These are phyloP conservation scores for Agrilus cyanescens DNA, from an alignment of 2,888 invertebrate species.

Conservation along the genomic window DNA sequence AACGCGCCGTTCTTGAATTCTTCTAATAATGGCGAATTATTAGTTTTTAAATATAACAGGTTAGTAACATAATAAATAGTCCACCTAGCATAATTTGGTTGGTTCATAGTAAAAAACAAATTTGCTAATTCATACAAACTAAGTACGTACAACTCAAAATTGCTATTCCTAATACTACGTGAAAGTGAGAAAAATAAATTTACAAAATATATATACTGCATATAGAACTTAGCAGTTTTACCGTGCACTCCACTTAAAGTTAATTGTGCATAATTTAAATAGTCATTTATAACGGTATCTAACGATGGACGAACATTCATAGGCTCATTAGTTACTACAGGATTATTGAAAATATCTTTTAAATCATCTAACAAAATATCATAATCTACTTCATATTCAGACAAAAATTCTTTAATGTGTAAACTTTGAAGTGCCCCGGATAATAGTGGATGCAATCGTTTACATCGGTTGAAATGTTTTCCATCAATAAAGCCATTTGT, in stretches of 20 bases:
- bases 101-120: constrained; percentile 19
- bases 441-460: too few relatives aligned
- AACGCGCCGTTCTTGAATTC: constrained; percentile 15
- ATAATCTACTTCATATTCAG: too few relatives aligned
- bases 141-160: constrained; percentile 20
- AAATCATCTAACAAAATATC: too few relatives aligned
- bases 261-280: constrained; percentile 1
- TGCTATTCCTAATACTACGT: constrained; percentile 15
- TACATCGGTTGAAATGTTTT: too few relatives aligned
- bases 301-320: too few relatives aligned
- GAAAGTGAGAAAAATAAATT: constrained; percentile 12
- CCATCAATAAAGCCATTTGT: too few relatives aligned
- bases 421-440: too few relatives aligned
- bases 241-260: constrained; percentile 12
- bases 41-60: constrained; percentile 15
- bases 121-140: constrained; percentile 17
- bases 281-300: not conserved
- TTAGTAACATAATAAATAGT: constrained; percentile 9
- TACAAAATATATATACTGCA: constrained; percentile 12
- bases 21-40: constrained; percentile 14
- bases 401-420: too few relatives aligned
- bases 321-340: too few relatives aligned
- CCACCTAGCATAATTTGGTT: constrained; percentile 18
- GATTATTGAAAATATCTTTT: too few relatives aligned
- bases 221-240: constrained; percentile 17